phyloP scores from a whole-genome alignment of 1,140 invertebrate genomes.

The Lasaia peninsularis region DNA sequence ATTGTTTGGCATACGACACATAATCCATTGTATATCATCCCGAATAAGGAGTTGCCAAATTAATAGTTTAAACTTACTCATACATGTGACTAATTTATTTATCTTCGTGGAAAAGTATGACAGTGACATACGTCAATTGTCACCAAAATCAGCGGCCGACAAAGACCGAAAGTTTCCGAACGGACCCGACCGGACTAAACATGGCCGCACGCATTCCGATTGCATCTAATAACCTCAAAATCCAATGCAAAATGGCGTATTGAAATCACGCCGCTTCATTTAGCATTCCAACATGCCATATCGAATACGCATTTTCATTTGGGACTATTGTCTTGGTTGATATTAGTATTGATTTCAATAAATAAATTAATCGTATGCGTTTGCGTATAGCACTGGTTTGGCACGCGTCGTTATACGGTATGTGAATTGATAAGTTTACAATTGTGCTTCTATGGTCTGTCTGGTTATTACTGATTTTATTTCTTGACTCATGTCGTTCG shows the following conservation, averaged over 20 bases:
- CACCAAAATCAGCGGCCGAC: slow-evolving; percentile 44
- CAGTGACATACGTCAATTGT: slow-evolving; percentile 56
- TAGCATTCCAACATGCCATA: slow-evolving; percentile 73
- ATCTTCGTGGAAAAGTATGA: slow-evolving; percentile 60
- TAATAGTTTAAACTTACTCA: slow-evolving; percentile 14
- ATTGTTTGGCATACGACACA: not conserved
- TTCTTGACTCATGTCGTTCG: slow-evolving; percentile 59
- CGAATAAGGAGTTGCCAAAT: slow-evolving; percentile 1
- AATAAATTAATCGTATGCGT: slow-evolving; percentile 73
- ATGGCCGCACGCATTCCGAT: slow-evolving; percentile 70
- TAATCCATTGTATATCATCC: not conserved
- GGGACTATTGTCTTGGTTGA: slow-evolving; percentile 71
- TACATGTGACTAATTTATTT: slow-evolving; percentile 38
- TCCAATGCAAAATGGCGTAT: slow-evolving; percentile 72
- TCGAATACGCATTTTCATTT: slow-evolving; percentile 73
- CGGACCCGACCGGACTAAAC: slow-evolving; percentile 51
- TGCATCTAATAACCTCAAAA: slow-evolving; percentile 76
- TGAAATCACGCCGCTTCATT: slow-evolving; percentile 70
- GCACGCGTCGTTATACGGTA: slow-evolving; percentile 62
- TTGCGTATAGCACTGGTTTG: slow-evolving; percentile 66
- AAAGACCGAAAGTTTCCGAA: slow-evolving; percentile 49
- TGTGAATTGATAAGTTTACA: slow-evolving; percentile 61
- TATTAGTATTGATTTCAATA: slow-evolving; percentile 76
- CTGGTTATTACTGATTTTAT: slow-evolving; percentile 60
- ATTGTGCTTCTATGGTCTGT: slow-evolving; percentile 52